Conservation (phyloP, 2,113 vertebrate genomes). For the Clarias magur region DNA sequence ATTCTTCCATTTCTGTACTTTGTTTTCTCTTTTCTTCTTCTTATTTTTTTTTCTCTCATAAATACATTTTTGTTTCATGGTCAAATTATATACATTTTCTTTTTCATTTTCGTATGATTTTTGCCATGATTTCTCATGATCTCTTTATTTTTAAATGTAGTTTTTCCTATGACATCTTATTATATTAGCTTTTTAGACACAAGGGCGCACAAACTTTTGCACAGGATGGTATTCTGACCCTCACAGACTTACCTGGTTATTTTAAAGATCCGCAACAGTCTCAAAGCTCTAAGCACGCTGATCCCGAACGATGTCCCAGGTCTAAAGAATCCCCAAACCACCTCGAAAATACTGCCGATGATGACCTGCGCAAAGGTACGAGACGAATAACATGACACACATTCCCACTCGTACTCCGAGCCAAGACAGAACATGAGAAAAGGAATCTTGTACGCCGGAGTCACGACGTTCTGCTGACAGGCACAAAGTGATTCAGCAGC, state of each 20-base stretch:
- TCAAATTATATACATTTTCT: background rate
- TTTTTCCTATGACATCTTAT: background rate
- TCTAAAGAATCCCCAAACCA: conserved; percentile 96
- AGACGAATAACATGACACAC: background rate
- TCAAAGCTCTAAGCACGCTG: conserved; percentile 91
- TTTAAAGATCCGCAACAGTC: conserved; percentile 96
- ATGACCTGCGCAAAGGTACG: conserved; percentile 80
- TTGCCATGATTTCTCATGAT: background rate
- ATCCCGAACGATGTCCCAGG: conserved; percentile 97
- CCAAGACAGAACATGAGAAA: background rate
- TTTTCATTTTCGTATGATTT: background rate
- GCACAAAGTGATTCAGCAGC: background rate
- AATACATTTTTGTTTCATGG: background rate
- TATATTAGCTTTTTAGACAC: background rate
- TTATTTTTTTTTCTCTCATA: background rate
- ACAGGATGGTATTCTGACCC: background rate
- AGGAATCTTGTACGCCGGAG: background rate
- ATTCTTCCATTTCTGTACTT: background rate
- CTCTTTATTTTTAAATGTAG: background rate
- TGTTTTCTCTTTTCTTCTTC: background rate
- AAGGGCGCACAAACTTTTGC: background rate
- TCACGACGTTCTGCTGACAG: background rate
- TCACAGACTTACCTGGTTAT: conserved; percentile 87
- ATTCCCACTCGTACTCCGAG: background rate
- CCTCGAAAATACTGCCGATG: conserved; percentile 96